phyloP scores from a whole-genome alignment of 2,888 invertebrate species.

The Tromatobia lineatoria region DNA sequence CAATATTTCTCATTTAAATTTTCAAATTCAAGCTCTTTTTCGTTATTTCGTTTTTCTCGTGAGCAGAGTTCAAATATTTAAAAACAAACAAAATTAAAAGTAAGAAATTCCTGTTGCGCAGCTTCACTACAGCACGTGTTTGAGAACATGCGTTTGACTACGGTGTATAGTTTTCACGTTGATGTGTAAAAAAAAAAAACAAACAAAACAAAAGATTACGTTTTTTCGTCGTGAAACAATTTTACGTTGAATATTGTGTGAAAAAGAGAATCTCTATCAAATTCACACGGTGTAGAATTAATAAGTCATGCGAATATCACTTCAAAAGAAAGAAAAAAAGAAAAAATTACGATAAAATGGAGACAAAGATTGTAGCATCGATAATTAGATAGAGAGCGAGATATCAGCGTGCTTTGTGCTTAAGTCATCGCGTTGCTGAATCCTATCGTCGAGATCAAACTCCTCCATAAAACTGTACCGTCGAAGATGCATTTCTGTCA shows the following conservation, averaged over 20 bases:
- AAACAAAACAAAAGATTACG: slow-evolving; percentile 21
- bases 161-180: slow-evolving; percentile 73
- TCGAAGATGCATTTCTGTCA: slow-evolving; percentile 20
- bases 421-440: slow-evolving; percentile 22
- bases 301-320: slow-evolving; percentile 41
- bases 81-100: slow-evolving; percentile 18
- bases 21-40: slow-evolving; percentile 18
- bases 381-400: slow-evolving; percentile 49
- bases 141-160: slow-evolving; percentile 75
- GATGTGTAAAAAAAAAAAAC: slow-evolving; percentile 70
- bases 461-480: not conserved
- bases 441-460: slow-evolving; percentile 7
- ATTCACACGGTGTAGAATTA: slow-evolving; percentile 37
- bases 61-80: slow-evolving; percentile 5
- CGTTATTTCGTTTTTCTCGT: slow-evolving; percentile 1
- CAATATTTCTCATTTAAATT: slow-evolving; percentile 52
- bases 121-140: slow-evolving; percentile 75
- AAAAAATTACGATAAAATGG: slow-evolving; percentile 6
- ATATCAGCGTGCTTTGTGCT: slow-evolving; percentile 44
- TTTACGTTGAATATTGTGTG: slow-evolving; percentile 22
- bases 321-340: not conserved
- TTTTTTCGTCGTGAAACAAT: slow-evolving; percentile 38
- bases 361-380: slow-evolving; percentile 39
- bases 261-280: slow-evolving; percentile 28
- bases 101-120: slow-evolving; percentile 78